Conservation (phyloP, 2,888 invertebrate genomes). For the Nowickia ferox region DNA sequence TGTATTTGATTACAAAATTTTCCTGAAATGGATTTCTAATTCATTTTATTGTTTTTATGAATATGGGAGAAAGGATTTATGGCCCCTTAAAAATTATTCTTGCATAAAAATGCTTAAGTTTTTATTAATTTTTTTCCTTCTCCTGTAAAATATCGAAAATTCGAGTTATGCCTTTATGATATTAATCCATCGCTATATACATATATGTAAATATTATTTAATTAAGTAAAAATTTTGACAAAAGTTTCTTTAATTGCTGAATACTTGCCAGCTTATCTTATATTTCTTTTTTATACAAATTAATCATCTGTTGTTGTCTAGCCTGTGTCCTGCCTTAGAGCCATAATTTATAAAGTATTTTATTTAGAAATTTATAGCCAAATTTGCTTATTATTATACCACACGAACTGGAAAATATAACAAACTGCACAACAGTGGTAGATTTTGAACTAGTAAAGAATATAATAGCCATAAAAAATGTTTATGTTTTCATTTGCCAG, state of each 20-base stretch:
- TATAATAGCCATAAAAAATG: not conserved
- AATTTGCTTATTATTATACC: conserved; percentile 25
- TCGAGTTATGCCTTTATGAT: too few species aligned
- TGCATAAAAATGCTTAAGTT: too few species aligned
- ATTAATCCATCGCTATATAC: too few species aligned
- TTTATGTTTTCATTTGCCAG: conserved; percentile 45
- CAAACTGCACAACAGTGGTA: not conserved
- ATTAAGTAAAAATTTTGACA: not conserved
- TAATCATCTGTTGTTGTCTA: conserved; percentile 23
- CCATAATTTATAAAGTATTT: conserved; percentile 32
- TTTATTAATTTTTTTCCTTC: too few species aligned
- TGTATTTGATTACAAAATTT: too few species aligned
- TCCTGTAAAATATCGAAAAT: too few species aligned
- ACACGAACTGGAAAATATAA: not conserved
- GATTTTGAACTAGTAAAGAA: not conserved
- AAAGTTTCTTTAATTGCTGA: not conserved
- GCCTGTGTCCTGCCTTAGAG: conserved; percentile 1
- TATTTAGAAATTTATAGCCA: conserved; percentile 41
- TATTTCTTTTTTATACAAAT: conserved; percentile 3
- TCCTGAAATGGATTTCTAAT: too few species aligned
- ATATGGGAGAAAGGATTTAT: too few species aligned
- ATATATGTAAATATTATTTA: too few species aligned
- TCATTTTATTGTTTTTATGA: too few species aligned
- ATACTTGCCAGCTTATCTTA: not conserved
- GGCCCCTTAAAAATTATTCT: too few species aligned